Evolutionary conservation across 2,797 vertebrate genomes (phyloP), one percentile per base, ranked within the genome.

Genomic region (Chiroxiphia lanceolata): DNA sequence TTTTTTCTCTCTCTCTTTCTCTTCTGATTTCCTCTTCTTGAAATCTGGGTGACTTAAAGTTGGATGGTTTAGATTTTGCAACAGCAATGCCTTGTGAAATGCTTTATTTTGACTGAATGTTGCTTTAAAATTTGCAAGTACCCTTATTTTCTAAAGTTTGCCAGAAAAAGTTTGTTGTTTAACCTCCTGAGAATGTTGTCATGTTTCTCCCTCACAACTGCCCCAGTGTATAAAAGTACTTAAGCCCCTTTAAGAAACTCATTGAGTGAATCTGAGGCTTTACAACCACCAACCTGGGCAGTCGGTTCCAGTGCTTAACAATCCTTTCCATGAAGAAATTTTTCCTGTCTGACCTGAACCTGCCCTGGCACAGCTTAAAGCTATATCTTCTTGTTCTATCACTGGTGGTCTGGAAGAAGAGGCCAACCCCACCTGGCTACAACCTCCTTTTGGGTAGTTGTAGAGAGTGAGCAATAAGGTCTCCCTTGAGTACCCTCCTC

Each of bases 341-440:
- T n/a, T 71, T 45, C 15, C n/a, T 51, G 10, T n/a, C 38, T 40
- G 47, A 12, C 12, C 45, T 31, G 8, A 47, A 59, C n/a, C 12
- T 40, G 3, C 7, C 8, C 8, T 44, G 8, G 20, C 16, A 2
- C 27, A 38, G 11, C 4, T 23, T 27, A 18, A 47, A 17, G 26
- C 13, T 22, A 11, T 51, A 51, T 59, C 25, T 34, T 16, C 20
- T 31, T 34, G 3, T 65, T 7, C 25, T 42, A 3, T 27, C 16
- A 6, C 21, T 53, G 17, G n/a, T 18, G 29, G 13, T 6, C 38
- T 31, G 15, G 15, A 31, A 78, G 45, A 60, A 47, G 29, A 53
- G 5, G 11, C 4, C 0, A 0, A 33, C 0, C 4, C 9, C 25
- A 19, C 13, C 5, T 20, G 6, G 51, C 10, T 80, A 9, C 10